Evolutionary conservation across 2,888 invertebrate genomes (phyloP), one percentile per base, ranked within the genome.

Genomic region (Drosophila koepferae): DNA sequence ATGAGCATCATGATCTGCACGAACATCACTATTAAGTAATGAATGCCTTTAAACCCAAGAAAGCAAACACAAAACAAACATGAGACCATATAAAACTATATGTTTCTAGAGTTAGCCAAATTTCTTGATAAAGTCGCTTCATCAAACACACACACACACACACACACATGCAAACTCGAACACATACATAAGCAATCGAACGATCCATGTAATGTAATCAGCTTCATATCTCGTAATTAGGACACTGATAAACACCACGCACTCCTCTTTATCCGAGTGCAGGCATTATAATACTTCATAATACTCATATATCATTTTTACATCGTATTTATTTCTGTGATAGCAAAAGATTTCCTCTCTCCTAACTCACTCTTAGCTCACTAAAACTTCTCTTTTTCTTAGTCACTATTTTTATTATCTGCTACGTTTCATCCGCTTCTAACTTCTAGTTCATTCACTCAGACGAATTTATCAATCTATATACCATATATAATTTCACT

Each of bases 201-300:
- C 81, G 79, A 85, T 74, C 84, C 84, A 82, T 82, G 54, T 77
- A 55, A 77, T 66, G 74, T 73, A 84, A 86, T 86, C 88, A 86
- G 86, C 88, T 86, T 86, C 86, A 86, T 88, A 88, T 88, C 86
- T 88, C 86, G 84, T 86, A 86, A 86, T 86, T 86, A 86, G 86
- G 88, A 86, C 86, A 84, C 81, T 81, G 82, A 80, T 65, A 77
- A 69, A 65, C 72, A 63, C 59, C 71, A 68, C 66, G 67, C 75
- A 70, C 63, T 49, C 55, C 4, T 14, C 43, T 41, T 54, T 56
- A 31, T 53, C 41, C 31, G 55, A 36, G 60, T 69, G 51, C 55
- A 65, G 65, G 76, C 54, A 74, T 80, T 67, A 72, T 76, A 54
- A 40, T 72, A 77, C 72, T 83, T 67, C 80, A 80, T 85, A 82